Evolutionary conservation across 2,888 invertebrate genomes (phyloP).

Genomic region (Xanthia icteritia): DNA sequence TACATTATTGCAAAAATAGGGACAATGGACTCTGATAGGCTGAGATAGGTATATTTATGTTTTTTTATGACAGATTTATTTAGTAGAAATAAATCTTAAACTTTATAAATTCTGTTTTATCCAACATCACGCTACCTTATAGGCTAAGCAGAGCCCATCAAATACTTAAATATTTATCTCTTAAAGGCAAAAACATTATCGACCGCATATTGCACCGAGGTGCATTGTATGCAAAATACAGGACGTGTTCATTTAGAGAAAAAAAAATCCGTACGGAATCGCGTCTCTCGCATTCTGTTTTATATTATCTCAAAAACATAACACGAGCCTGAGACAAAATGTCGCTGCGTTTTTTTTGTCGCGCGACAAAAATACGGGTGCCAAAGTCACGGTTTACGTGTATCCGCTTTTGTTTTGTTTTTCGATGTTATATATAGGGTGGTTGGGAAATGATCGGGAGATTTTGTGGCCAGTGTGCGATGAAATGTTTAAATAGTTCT

Average conservation of each 20-base stretch:
- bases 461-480: constrained; percentile 25
- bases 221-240: constrained; percentile 88
- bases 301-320: constrained; percentile 81
- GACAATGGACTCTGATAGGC: not conserved
- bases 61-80: not conserved
- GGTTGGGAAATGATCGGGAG: constrained; percentile 30
- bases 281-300: constrained; percentile 78
- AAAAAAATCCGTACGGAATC: constrained; percentile 73
- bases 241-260: constrained; percentile 86
- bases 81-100: not conserved
- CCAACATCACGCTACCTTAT: constrained; percentile 24
- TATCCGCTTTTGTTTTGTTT: constrained; percentile 60
- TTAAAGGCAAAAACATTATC: constrained; percentile 76
- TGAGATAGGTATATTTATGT: not conserved
- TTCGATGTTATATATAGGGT: constrained; percentile 48
- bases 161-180: constrained; percentile 66
- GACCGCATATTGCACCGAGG: constrained; percentile 85
- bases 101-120: not conserved
- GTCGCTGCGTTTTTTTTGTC: constrained; percentile 71
- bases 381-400: constrained; percentile 72
- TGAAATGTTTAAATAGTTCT: constrained; percentile 9
- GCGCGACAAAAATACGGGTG: constrained; percentile 70
- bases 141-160: constrained; percentile 58
- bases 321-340: constrained; percentile 76
- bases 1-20: not conserved